These are phyloP conservation scores for Odontocolon sp. DNA, from an alignment of 2,888 invertebrate genomes.

Conservation along the genomic window DNA sequence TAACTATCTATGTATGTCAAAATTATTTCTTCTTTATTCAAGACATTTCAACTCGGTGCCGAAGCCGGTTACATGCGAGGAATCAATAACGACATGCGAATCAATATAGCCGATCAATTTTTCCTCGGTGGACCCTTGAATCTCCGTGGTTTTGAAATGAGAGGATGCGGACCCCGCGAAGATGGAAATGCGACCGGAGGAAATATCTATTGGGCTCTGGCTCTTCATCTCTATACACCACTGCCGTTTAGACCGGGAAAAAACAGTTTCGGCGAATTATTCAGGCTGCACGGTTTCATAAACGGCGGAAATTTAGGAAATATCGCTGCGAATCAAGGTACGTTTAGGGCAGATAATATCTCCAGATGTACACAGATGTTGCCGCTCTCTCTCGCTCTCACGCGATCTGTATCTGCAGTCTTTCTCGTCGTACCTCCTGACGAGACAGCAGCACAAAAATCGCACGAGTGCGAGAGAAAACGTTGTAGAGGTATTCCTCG, in stretches of 20 bases:
- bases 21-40: no score
- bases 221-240: slow-evolving; percentile 93
- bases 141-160: slow-evolving; percentile 92
- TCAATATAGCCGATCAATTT: slow-evolving; percentile 88
- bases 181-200: slow-evolving; percentile 90
- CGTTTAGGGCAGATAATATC: no score
- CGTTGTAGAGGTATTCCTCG: no score
- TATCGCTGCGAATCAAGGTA: slow-evolving; percentile 57
- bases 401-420: no score
- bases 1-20: slow-evolving; percentile 31
- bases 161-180: slow-evolving; percentile 93
- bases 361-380: no score
- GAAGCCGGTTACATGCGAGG: slow-evolving; percentile 87
- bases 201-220: slow-evolving; percentile 92
- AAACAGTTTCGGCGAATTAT: slow-evolving; percentile 91
- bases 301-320: slow-evolving; percentile 92
- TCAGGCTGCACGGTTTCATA: slow-evolving; percentile 94
- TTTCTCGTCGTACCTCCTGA: no score
- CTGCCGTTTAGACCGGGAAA: slow-evolving; percentile 92
- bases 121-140: slow-evolving; percentile 95
- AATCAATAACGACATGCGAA: slow-evolving; percentile 83
- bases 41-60: slow-evolving; percentile 89
- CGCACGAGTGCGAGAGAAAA: no score
- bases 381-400: no score
- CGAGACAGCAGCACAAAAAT: no score